Conservation (phyloP, 2,797 vertebrate genomes). For the Pipistrellus nathusii region DNA sequence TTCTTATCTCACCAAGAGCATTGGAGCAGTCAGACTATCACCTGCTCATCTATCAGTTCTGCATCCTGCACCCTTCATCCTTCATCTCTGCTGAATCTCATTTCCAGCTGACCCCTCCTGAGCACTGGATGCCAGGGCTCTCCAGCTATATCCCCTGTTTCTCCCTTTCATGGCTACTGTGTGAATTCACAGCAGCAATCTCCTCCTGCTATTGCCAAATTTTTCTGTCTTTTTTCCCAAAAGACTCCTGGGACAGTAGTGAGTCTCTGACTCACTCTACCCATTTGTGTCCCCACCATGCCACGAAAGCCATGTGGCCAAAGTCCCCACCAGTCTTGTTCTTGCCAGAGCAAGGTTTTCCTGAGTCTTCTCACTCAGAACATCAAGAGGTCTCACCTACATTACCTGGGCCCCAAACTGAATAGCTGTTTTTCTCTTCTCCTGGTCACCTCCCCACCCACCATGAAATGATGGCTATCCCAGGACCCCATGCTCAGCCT, state of each 20-base stretch:
- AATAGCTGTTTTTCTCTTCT: neutral
- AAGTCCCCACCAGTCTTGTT: fast-evolving
- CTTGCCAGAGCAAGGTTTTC: neutral
- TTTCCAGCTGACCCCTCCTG: neutral
- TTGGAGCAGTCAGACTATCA: no score
- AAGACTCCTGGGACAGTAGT: neutral
- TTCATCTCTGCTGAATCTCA: neutral
- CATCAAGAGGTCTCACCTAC: neutral
- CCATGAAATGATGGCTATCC: neutral
- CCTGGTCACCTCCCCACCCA: neutral
- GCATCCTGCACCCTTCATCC: no score
- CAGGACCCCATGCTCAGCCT: neutral
- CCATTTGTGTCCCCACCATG: neutral
- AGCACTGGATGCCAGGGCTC: no score
- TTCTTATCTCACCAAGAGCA: neutral
- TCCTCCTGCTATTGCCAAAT: neutral
- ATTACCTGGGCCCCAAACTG: neutral
- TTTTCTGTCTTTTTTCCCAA: neutral
- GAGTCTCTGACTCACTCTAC: neutral
- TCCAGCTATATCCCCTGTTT: neutral
- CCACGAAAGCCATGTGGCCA: neutral
- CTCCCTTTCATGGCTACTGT: neutral
- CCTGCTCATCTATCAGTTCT: neutral
- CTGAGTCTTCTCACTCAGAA: neutral
- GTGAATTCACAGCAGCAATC: neutral